Conservation (phyloP, 2,888 invertebrate species). For the Erannis defoliaria region DNA sequence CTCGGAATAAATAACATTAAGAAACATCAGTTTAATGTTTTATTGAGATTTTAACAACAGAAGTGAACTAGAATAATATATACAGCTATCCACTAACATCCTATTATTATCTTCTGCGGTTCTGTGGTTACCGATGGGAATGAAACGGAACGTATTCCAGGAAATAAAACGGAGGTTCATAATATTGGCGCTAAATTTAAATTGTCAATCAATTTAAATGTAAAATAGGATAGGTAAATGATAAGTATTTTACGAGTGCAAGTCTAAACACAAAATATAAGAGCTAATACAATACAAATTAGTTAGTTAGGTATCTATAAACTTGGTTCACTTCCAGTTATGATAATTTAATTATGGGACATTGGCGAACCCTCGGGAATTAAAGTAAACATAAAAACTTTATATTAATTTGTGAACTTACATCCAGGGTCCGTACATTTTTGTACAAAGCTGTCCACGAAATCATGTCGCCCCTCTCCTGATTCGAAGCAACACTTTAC, state of each 20-base stretch:
- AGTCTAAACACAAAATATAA: neutral
- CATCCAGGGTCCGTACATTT: constrained; percentile 94
- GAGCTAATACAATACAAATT: constrained; percentile 23
- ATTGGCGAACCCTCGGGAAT: no score
- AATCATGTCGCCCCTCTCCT: constrained; percentile 90
- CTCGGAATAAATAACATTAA: no score
- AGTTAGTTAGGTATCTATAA: constrained; percentile 9
- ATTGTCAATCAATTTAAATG: constrained; percentile 54
- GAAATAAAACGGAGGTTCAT: constrained; percentile 34
- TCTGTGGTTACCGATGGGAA: neutral
- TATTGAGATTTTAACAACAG: no score
- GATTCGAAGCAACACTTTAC: constrained; percentile 94
- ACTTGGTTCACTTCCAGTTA: constrained; percentile 35
- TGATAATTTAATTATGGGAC: constrained; percentile 46
- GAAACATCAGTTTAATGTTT: no score
- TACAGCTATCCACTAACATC: neutral
- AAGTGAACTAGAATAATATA: no score
- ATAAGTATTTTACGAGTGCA: neutral
- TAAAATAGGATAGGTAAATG: constrained; percentile 2
- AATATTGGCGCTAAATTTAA: constrained; percentile 58
- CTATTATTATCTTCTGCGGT: neutral
- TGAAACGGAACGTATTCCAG: constrained; percentile 23
- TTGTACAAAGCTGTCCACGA: constrained; percentile 91
- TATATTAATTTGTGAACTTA: constrained; percentile 83
- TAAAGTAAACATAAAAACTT: neutral